These are phyloP conservation scores for Pelmatolapia mariae DNA, from an alignment of 2,113 vertebrate genomes.

Conservation along the genomic window DNA sequence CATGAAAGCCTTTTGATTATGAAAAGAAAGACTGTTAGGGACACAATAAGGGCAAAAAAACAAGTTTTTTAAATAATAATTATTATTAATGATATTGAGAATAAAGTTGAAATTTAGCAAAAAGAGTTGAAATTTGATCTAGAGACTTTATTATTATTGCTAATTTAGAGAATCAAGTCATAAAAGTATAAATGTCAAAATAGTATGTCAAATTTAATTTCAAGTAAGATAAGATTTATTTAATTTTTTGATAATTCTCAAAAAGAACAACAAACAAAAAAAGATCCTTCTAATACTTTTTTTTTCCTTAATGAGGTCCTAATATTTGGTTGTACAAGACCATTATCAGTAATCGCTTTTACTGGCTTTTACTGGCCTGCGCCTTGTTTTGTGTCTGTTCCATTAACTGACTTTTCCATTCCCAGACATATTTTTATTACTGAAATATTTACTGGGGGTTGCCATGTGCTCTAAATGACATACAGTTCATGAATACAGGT, in stretches of 20 bases:
- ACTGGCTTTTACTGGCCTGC: not conserved
- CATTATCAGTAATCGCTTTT: not conserved
- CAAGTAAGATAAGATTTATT: not conserved
- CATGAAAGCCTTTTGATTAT: not conserved
- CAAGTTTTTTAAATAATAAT: accelerated
- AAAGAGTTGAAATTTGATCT: not conserved
- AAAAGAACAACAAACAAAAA: not conserved
- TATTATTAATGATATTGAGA: accelerated
- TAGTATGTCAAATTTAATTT: not conserved
- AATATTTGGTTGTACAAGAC: accelerated
- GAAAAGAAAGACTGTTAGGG: not conserved
- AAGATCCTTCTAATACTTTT: not conserved
- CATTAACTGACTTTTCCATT: not conserved
- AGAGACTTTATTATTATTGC: not conserved
- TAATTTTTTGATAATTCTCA: not conserved
- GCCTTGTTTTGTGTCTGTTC: not conserved
- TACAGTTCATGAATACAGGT: accelerated
- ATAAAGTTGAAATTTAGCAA: not conserved
- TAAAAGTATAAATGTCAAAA: not conserved
- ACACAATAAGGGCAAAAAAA: not conserved
- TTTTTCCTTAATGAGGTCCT: not conserved
- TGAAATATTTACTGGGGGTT: not conserved
- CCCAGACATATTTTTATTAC: not conserved
- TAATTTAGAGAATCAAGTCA: not conserved
- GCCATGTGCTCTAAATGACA: not conserved